Evolutionary conservation across 2,888 invertebrate genomes (phyloP).

Genomic region (Deilephila elpenor): DNA sequence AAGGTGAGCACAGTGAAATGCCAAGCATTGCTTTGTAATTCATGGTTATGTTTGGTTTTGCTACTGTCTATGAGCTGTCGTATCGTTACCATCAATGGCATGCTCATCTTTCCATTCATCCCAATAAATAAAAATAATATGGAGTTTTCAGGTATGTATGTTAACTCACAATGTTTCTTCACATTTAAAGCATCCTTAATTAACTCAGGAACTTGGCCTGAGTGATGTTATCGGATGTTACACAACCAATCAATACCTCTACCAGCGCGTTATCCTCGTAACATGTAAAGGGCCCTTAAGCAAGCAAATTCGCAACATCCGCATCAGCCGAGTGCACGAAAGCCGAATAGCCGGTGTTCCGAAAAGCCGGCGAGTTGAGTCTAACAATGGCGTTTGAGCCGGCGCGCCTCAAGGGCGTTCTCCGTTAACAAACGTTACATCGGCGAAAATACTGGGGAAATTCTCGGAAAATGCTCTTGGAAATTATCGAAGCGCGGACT

Average conservation of each 20-base stretch:
- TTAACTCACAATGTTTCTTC: too few relatives aligned
- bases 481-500: slow-evolving; percentile 16
- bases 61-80: too few relatives aligned
- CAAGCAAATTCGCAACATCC: slow-evolving; percentile 24
- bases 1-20: too few relatives aligned
- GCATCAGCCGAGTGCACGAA: slow-evolving; percentile 16
- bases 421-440: slow-evolving; percentile 30
- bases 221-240: too few relatives aligned
- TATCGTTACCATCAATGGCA: too few relatives aligned
- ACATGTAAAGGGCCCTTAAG: slow-evolving; percentile 6
- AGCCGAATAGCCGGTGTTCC: slow-evolving; percentile 5
- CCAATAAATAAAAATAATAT: too few relatives aligned
- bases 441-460: slow-evolving; percentile 11
- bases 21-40: too few relatives aligned
- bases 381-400: slow-evolving; percentile 27
- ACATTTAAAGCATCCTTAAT: too few relatives aligned
- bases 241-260: not conserved
- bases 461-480: slow-evolving; percentile 11
- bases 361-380: slow-evolving; percentile 20
- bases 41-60: too few relatives aligned
- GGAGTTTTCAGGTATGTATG: too few relatives aligned
- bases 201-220: too few relatives aligned
- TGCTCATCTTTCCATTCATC: too few relatives aligned
- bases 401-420: slow-evolving; percentile 14
- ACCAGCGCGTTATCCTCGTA: not conserved